Conservation (phyloP, 1,140 invertebrate genomes). For the Scaptomyza montana region DNA sequence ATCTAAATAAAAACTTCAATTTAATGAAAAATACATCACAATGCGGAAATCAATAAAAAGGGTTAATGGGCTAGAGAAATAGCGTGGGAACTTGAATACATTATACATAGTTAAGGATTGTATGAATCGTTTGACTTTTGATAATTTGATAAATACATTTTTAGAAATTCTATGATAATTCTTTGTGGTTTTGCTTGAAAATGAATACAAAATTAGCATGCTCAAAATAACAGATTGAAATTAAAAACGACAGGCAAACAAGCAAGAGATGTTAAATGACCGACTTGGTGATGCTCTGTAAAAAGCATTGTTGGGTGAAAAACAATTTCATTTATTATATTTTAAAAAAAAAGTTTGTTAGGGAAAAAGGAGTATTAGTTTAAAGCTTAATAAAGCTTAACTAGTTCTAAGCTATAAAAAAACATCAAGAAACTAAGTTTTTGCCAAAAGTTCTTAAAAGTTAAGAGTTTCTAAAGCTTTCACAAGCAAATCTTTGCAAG, state of each 20-base stretch:
- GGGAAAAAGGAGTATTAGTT: no score
- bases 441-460: no score
- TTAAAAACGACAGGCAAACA: not conserved
- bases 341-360: no score
- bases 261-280: no score
- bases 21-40: not conserved
- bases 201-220: conserved; percentile 40
- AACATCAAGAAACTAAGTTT: no score
- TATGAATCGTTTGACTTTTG: not conserved
- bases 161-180: not conserved
- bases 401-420: no score
- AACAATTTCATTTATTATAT: no score
- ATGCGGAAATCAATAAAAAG: not conserved
- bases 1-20: conserved; percentile 14
- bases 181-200: conserved; percentile 22
- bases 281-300: not conserved
- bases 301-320: not conserved
- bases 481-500: no score
- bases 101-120: not conserved
- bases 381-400: no score
- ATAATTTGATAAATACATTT: not conserved
- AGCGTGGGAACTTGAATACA: conserved; percentile 6
- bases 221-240: conserved; percentile 27
- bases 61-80: conserved; percentile 4
- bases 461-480: no score